Percentiles rank a stretch among this genome's conserved stretches.
Evolutionary conservation across 1,140 invertebrate genomes (phyloP).

Genomic region (Diorhabda elongata): DNA sequence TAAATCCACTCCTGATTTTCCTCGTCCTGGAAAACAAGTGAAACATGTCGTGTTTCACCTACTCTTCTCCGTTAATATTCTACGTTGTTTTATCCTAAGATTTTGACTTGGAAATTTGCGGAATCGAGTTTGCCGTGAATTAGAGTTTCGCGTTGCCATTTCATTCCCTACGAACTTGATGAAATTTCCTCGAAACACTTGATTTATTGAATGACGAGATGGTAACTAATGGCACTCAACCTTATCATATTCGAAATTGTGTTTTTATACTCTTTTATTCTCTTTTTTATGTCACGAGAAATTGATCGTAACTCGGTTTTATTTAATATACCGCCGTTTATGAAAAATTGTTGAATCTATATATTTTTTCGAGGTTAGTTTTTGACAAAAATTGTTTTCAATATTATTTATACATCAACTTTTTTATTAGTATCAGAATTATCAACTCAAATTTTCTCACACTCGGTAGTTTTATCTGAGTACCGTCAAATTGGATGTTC

Average conservation of each 20-base stretch:
- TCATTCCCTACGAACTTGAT: constrained; percentile 15
- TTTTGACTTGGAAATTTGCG: constrained; percentile 7
- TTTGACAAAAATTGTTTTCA: no score
- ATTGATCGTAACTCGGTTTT: no score
- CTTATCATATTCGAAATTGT: not conserved
- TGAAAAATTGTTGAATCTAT: no score
- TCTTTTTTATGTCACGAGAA: no score
- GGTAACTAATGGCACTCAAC: constrained; percentile 1
- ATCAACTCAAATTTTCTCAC: no score
- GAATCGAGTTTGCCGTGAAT: constrained; percentile 7
- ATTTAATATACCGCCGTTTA: no score
- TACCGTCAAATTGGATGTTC: no score
- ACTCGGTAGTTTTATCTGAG: no score
- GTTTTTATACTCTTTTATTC: not conserved
- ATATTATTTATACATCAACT: no score
- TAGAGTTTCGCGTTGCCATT: constrained; percentile 19
- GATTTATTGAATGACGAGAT: not conserved
- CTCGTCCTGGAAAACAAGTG: constrained; percentile 6
- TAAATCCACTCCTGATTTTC: no score
- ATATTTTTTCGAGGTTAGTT: no score
- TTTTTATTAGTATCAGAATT: no score
- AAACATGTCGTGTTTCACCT: constrained; percentile 7
- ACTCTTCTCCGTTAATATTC: constrained; percentile 12
- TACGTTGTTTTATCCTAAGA: constrained; percentile 13
- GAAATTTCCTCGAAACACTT: not conserved